Base-by-base conservation (phyloP, 1,140 invertebrate species). In the Drosophila tsacasi region DNA sequence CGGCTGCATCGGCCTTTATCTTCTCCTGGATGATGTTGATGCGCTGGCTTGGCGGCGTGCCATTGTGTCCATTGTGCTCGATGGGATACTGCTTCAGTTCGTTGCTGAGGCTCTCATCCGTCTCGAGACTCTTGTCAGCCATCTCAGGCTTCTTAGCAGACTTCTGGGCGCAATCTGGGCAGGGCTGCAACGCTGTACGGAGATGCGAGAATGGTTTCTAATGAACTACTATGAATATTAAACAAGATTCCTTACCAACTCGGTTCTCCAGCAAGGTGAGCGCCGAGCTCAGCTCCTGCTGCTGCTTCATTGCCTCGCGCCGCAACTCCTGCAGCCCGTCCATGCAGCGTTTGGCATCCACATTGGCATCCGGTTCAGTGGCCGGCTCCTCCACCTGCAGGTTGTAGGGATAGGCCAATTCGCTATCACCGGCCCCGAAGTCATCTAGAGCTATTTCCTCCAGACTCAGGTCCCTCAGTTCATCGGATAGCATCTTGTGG, bases 381-480 rank as follows among this genome's bases (percentile, higher is more conserved):
- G 92, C 87, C 76, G 63, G 8, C 23, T 75, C 77, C 8, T 92
- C 76, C 17, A 77, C 95, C 63, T 96, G 95, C 74, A 85, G 60
- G n/a, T 95, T 94, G 83, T 95, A 96, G 3, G 94, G 94, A 83
- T 96, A 96, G n/a, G 95, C 96, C 80, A 96, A 39, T 83, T 91
- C 80, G 1, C 58, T 27, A 9, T 81, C 71, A 3, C 65, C 60
- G 9, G 94, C 57, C 94, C 94, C 68, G 94, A 94, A 94, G 94
- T 96, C 85, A 96, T 95, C 77, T 12, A 96, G 95, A 44, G 96
- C 91, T 92, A 97, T 96, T 93, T 97, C 96, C 92, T 97, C 96
- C 68, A 97, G 94, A 90, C 96, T 97, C 46, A 96, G 95, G 72
- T 92, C 93, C 9, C 59, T 79, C 69, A 72, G 72, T 6, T 69